Evolutionary conservation across 2,888 invertebrate genomes (phyloP).

Genomic region (Prenolepis imparis): DNA sequence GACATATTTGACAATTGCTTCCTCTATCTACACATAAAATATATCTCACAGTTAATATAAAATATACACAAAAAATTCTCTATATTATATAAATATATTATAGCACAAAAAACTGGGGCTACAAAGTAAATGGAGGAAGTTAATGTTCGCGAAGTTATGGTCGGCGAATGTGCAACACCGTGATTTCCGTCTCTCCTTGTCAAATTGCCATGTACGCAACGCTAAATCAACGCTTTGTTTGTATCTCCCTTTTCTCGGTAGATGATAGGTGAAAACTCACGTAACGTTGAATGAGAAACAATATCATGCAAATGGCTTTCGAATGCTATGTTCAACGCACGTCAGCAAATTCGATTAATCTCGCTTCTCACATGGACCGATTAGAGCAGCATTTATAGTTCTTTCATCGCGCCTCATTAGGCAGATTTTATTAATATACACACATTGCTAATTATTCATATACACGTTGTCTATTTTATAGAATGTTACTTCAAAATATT

Average conservation of each 20-base stretch:
- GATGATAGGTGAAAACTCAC: conserved; percentile 38
- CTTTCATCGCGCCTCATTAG: conserved; percentile 1
- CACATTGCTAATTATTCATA: not conserved
- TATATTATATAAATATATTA: conserved; percentile 3
- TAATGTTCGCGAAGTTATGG: conserved; percentile 61
- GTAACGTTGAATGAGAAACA: conserved; percentile 16
- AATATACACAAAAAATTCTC: not conserved
- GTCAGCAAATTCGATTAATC: conserved; percentile 35
- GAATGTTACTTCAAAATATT: not conserved
- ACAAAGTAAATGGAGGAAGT: conserved; percentile 65
- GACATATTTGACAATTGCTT: not conserved
- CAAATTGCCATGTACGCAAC: conserved; percentile 40
- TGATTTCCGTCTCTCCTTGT: conserved; percentile 47
- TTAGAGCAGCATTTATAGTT: conserved; percentile 3
- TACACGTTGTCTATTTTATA: not conserved
- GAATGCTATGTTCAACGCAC: conserved; percentile 31
- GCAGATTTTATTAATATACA: not conserved
- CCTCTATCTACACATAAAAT: not conserved
- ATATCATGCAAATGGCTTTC: conserved; percentile 39
- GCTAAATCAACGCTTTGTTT: conserved; percentile 19
- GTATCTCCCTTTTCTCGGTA: conserved; percentile 37
- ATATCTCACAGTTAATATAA: not conserved
- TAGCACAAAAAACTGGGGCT: conserved; percentile 17
- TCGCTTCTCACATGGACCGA: not conserved
- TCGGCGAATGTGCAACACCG: conserved; percentile 55